Base-by-base conservation (phyloP, 1,140 invertebrate species). In the Scaptomyza montana region DNA sequence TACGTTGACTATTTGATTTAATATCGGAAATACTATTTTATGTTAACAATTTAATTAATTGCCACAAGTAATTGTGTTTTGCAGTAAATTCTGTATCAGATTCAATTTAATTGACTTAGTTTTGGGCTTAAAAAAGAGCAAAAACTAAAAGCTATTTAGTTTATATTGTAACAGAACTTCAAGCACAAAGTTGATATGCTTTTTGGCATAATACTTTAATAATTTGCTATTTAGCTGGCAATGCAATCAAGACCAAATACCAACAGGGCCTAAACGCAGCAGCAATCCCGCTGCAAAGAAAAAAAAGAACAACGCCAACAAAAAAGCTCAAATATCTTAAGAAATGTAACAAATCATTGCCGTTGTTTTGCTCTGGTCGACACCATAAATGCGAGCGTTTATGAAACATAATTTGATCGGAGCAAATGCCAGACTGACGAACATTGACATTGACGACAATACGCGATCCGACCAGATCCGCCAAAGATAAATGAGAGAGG, bases 331-430 rank as follows among this genome's bases (percentile, higher is more conserved):
- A 89, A 89, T 89, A 89, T 74, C 77, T 89, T 54, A 66, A 45
- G 73, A 82, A 89, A 68, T 87, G 69, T 89, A 89, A 87, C 76
- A 87, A 89, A 89, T 87, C 82, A 82, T 87, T 81, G 70, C 67
- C 79, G 39, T n/a, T 43, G 39, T 87, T 25, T 25, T 81, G 70
- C 66, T 76, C 60, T 62, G 65, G 72, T 66, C 78, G 78, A 62
- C 66, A 68, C 81, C 74, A 82, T 82, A 87, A 87, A 87, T 79
- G 84, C 78, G 78, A 89, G 77, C 84, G 79, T 89, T 89, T 89
- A 89, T 89, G 84, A 89, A 89, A 89, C 84, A 89, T 89, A 89
- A 89, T 89, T 89, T 89, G 84, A 89, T 89, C 84, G 69, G 70
- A 62, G 50, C 84, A 87, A 86, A 86, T 86, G 78, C 82, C 72